Percentiles rank a stretch among this genome's conserved stretches.
phyloP scores from a whole-genome alignment of 1,140 invertebrate genomes.

The Tribolium castaneum region DNA sequence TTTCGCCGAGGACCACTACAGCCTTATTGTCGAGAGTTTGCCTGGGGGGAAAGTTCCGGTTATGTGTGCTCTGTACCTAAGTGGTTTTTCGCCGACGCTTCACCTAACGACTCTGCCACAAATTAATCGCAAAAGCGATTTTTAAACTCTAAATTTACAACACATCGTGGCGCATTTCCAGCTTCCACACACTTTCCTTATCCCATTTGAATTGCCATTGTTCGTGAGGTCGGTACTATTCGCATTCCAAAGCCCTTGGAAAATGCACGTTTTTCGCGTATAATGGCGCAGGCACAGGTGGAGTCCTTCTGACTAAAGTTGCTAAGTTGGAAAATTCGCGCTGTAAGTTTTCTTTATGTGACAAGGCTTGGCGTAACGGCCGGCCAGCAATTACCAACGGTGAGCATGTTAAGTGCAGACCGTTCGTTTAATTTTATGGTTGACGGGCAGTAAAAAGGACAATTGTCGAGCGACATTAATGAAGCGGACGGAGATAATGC shows the following conservation, averaged over 20 bases:
- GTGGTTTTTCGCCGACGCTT: conserved; percentile 12
- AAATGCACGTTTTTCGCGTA: conserved; percentile 6
- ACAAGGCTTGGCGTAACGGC: conserved; percentile 25
- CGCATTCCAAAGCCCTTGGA: neutral
- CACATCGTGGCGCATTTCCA: too few species aligned
- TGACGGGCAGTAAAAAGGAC: conserved; percentile 39
- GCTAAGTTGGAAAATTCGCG: conserved; percentile 35
- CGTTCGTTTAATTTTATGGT: conserved; percentile 40
- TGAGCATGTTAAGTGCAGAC: conserved; percentile 33
- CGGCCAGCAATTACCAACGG: conserved; percentile 33
- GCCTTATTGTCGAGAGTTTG: neutral
- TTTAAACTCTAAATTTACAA: too few species aligned
- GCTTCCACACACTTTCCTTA: too few species aligned
- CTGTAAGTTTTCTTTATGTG: conserved; percentile 37
- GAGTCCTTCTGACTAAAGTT: neutral
- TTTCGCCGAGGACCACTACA: conserved; percentile 25
- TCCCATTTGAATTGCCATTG: neutral
- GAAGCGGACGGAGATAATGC: conserved; percentile 35
- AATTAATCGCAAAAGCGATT: too few species aligned
- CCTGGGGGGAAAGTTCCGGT: neutral
- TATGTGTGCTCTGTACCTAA: conserved; percentile 15
- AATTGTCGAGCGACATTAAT: conserved; percentile 35
- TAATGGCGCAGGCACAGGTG: conserved; percentile 11
- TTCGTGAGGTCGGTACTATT: neutral
- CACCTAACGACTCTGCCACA: neutral